Evolutionary conservation across 2,113 vertebrate genomes (phyloP).

Genomic region (Malaclemys terrapin): DNA sequence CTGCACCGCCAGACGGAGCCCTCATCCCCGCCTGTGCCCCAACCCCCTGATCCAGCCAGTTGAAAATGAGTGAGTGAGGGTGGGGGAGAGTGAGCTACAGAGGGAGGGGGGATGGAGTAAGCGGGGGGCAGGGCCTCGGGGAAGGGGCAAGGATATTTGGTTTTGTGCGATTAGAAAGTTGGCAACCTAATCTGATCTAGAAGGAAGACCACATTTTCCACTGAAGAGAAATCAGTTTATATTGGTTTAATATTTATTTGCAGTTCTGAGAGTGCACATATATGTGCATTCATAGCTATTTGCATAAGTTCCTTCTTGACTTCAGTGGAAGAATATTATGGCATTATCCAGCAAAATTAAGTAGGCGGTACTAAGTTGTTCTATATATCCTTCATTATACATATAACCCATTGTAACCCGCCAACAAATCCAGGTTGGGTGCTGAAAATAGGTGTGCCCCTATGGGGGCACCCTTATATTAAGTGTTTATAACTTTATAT

Average conservation of each 20-base stretch:
- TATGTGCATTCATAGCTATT: accelerated
- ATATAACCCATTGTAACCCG: background rate
- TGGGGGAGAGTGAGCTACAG: no score
- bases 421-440: background rate
- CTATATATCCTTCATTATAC: background rate
- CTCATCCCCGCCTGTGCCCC: no score
- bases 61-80: no score
- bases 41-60: no score
- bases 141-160: no score
- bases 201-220: background rate
- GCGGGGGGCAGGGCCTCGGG: no score
- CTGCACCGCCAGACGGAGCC: no score
- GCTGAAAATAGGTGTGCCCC: background rate
- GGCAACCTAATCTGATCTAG: background rate
- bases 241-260: background rate
- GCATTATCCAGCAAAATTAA: background rate
- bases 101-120: no score
- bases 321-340: accelerated
- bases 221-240: background rate
- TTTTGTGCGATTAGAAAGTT: no score
- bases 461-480: background rate
- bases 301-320: background rate
- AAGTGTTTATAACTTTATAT: background rate
- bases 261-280: background rate
- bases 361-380: background rate